These are phyloP conservation scores for Chrysomela aeneicollis DNA, from an alignment of 2,888 invertebrate species.

Conservation along the genomic window DNA sequence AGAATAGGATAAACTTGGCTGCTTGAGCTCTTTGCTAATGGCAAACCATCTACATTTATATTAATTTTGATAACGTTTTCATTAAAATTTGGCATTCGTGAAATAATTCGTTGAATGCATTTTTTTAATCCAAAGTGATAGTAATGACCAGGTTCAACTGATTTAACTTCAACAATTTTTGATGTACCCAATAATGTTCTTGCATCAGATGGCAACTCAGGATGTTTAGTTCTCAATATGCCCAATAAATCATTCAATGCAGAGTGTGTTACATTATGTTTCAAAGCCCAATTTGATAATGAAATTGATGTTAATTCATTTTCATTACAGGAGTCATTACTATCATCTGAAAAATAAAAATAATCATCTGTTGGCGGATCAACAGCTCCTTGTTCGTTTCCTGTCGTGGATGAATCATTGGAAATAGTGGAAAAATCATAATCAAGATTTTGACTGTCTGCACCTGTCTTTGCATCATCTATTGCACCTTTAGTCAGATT, in stretches of 20 bases:
- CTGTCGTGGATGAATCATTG: not conserved
- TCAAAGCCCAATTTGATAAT: slow-evolving; percentile 4
- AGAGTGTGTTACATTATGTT: not conserved
- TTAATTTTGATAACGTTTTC: slow-evolving; percentile 14
- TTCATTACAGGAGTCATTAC: not conserved
- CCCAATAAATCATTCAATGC: slow-evolving; percentile 22
- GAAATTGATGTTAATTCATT: not conserved
- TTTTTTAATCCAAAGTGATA: slow-evolving; percentile 23
- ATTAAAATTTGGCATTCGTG: slow-evolving; percentile 1
- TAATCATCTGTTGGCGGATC: not conserved
- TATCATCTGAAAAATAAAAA: not conserved
- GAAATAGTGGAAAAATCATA: not conserved
- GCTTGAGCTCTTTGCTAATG: slow-evolving; percentile 4
- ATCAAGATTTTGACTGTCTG: not conserved
- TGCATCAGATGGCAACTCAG: slow-evolving; percentile 9
- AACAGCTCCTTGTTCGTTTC: not conserved
- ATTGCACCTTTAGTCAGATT: not conserved
- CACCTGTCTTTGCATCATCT: not conserved
- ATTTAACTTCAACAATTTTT: not conserved
- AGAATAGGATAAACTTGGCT: slow-evolving; percentile 40
- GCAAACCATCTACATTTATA: slow-evolving; percentile 22
- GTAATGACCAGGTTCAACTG: slow-evolving; percentile 13
- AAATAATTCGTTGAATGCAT: slow-evolving; percentile 3
- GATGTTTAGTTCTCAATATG: slow-evolving; percentile 21
- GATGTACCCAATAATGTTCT: slow-evolving; percentile 8